These are phyloP conservation scores for Platynereis dumerilii DNA, from an alignment of 2,888 invertebrate genomes.

Conservation along the genomic window DNA sequence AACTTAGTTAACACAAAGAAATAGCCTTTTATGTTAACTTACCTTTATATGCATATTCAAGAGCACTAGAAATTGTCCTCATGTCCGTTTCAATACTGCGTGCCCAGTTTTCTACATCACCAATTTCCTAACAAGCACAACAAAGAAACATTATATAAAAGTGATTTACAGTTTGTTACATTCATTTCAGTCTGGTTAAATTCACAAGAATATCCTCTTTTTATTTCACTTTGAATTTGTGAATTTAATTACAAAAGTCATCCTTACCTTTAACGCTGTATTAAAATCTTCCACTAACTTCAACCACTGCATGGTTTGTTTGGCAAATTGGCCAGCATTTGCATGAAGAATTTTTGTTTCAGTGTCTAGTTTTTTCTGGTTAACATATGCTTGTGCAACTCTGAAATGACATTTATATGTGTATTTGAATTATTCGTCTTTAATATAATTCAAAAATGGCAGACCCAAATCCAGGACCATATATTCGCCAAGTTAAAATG, in stretches of 20 bases:
- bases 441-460: too few relatives aligned
- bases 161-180: not conserved
- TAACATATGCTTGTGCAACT: slow-evolving; percentile 96
- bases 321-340: slow-evolving; percentile 92
- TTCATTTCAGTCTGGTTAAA: too few relatives aligned
- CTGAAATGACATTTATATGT: slow-evolving; percentile 68
- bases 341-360: slow-evolving; percentile 95
- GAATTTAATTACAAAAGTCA: too few relatives aligned
- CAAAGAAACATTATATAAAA: not conserved
- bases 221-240: too few relatives aligned
- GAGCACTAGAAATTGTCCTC: slow-evolving; percentile 82
- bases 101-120: slow-evolving; percentile 99
- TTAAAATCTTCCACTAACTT: slow-evolving; percentile 73
- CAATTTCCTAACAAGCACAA: slow-evolving; percentile 79
- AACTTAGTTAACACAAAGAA: too few relatives aligned
- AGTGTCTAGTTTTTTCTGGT: slow-evolving; percentile 95
- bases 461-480: too few relatives aligned
- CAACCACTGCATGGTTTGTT: slow-evolving; percentile 98
- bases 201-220: too few relatives aligned
- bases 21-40: too few relatives aligned
- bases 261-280: slow-evolving; percentile 66
- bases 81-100: slow-evolving; percentile 95
- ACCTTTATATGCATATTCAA: slow-evolving; percentile 84
- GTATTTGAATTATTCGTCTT: not conserved
- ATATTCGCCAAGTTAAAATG: too few relatives aligned